phyloP scores from a whole-genome alignment of 2,888 invertebrate genomes.

The Charanyca ferruginea region DNA sequence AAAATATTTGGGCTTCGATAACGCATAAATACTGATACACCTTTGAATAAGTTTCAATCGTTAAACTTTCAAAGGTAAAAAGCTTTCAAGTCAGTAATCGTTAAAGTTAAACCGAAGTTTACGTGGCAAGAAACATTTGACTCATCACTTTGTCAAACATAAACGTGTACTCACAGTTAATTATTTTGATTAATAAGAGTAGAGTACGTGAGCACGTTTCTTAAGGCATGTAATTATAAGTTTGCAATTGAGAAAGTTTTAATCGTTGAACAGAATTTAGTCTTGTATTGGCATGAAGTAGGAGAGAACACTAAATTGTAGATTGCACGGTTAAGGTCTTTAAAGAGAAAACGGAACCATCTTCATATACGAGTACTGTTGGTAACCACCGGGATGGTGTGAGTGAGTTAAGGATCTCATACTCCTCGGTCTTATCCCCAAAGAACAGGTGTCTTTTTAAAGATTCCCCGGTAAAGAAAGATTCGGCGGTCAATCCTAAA shows the following conservation, averaged over 20 bases:
- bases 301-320: no score
- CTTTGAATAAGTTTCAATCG: constrained; percentile 34
- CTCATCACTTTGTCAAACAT: constrained; percentile 33
- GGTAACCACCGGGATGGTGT: no score
- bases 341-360: no score
- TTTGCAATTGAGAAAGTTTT: constrained; percentile 38
- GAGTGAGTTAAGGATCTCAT: no score
- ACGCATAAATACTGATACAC: constrained; percentile 11
- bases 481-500: no score
- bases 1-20: not conserved
- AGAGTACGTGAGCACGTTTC: constrained; percentile 18
- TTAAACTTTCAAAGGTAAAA: constrained; percentile 41
- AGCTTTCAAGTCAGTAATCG: constrained; percentile 13
- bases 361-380: no score
- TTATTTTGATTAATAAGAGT: constrained; percentile 37
- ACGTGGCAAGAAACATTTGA: constrained; percentile 36
- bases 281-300: no score
- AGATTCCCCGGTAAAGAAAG: no score
- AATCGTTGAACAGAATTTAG: constrained; percentile 11
- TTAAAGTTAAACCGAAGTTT: constrained; percentile 31
- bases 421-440: no score
- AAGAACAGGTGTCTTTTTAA: no score
- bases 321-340: no score
- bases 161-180: constrained; percentile 21
- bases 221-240: constrained; percentile 37